Evolutionary conservation across 2,797 vertebrate species (phyloP), one percentile per base, ranked within the genome.

Genomic region (Enteromius mattozi): DNA sequence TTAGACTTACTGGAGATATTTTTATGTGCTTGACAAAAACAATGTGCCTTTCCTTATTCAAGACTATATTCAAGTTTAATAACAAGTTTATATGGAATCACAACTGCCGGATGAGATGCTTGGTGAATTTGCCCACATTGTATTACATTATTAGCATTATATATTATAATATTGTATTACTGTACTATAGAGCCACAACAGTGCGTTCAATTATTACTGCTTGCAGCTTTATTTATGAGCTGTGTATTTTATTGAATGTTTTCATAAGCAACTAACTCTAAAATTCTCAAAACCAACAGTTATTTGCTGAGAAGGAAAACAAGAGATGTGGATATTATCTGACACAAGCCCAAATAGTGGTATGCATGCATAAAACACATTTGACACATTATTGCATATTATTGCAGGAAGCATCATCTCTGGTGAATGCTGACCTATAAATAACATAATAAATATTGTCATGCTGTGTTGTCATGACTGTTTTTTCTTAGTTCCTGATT

Each of bases 401-500:
- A 45, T 72, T 16, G 42, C 10, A 75, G 5, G 6, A 16, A 40
- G 13, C 35, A 24, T 59, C 51, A 24, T 16, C 33, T 9, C 6
- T 37, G 3, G 3, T 3, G 6, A 56, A 40, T 37, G 13, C 33
- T 76, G 13, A 76, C 51, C 49, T 37, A 40, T 14, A 77, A 77
- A 77, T 59, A 59, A 40, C 6, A 37, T 33, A 49, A 4, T 13
- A 51, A 56, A 56, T 24, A 59, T 59, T 24, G 4, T 17, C 35
- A 16, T 40, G 33, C 74, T 76, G 13, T 77, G 33, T 40, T 40
- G 10, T 72, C 42, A 4, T 37, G 45, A 33, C 49, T 54, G 6
- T 63, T 70, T 70, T 42, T 8, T 7, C 12, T 56, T 76, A 21
- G 24, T 56, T 77, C 21, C 51, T 81, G 40, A 69, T 83, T 66